A percentile compares a stretch with the other conserved stretches of the same genome.
Conservation (phyloP, 1,140 invertebrate genomes). For the Drosophila varians region DNA sequence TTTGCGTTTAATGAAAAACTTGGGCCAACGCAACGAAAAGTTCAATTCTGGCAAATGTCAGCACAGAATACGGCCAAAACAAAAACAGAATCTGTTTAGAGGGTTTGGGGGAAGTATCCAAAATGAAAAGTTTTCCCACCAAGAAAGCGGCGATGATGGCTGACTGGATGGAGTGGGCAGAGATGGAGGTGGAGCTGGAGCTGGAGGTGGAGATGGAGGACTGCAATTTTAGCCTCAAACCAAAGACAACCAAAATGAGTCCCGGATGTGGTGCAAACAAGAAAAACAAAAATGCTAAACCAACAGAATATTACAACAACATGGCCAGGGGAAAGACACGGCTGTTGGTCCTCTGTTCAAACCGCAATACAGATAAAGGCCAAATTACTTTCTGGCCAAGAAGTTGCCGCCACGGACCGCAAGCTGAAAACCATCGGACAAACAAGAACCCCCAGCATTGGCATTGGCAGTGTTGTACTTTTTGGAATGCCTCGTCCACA, state of each 20-base stretch:
- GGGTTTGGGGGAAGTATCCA: neutral
- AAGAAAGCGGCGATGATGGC: slow-evolving; percentile 14
- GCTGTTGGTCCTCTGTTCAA: slow-evolving; percentile 60
- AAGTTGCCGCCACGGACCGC: slow-evolving; percentile 63
- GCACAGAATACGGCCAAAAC: slow-evolving; percentile 40
- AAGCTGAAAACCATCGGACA: slow-evolving; percentile 70
- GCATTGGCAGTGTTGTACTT: slow-evolving; percentile 48
- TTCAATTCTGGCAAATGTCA: slow-evolving; percentile 65
- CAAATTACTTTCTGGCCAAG: slow-evolving; percentile 81
- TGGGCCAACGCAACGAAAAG: slow-evolving; percentile 47
- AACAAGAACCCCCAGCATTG: slow-evolving; percentile 40
- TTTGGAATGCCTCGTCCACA: slow-evolving; percentile 30
- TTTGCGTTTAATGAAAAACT: slow-evolving; percentile 71
- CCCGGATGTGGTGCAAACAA: slow-evolving; percentile 66
- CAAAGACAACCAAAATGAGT: slow-evolving; percentile 66
- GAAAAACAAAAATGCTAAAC: slow-evolving; percentile 60
- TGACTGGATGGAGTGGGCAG: neutral
- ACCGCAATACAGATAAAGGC: slow-evolving; percentile 79
- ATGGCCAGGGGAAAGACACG: slow-evolving; percentile 32
- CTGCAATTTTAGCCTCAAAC: slow-evolving; percentile 47
- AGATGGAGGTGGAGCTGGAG: neutral
- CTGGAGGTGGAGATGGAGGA: neutral
- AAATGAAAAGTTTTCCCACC: slow-evolving; percentile 51
- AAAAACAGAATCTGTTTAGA: slow-evolving; percentile 27
- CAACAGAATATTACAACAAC: slow-evolving; percentile 61